These are phyloP conservation scores for Cyclina sinensis DNA, from an alignment of 1,140 invertebrate species.

Conservation along the genomic window DNA sequence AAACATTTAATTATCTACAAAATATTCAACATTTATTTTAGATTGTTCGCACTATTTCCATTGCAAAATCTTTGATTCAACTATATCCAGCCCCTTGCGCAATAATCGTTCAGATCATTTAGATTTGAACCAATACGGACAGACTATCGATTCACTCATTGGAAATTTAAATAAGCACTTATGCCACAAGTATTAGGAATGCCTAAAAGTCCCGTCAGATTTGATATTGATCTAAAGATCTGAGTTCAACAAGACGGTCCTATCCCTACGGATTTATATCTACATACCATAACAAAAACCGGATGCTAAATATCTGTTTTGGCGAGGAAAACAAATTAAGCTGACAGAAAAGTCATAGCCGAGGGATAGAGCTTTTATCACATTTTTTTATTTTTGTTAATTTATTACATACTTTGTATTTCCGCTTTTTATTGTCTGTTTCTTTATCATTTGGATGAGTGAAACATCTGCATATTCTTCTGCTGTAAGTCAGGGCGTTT, in stretches of 20 bases:
- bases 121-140: background rate
- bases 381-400: conserved; percentile 25
- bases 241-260: background rate
- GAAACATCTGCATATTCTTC: too few relatives aligned
- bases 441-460: too few relatives aligned
- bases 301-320: conserved; percentile 40
- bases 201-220: background rate
- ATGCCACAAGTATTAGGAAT: conserved; percentile 24
- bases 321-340: conserved; percentile 35
- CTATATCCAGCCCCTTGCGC: background rate
- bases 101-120: conserved; percentile 5
- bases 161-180: conserved; percentile 44
- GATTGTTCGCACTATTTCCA: conserved; percentile 7
- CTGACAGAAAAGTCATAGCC: background rate
- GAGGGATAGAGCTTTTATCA: conserved; percentile 14
- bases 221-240: conserved; percentile 6
- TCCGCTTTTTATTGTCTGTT: background rate
- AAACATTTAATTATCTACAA: conserved; percentile 15
- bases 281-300: conserved; percentile 53
- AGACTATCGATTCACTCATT: conserved; percentile 38
- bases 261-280: conserved; percentile 34
- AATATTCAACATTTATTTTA: background rate
- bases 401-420: background rate
- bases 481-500: too few relatives aligned
- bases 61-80: background rate